phyloP scores from a whole-genome alignment of 1,140 invertebrate genomes.

The Aphidius ervi region DNA sequence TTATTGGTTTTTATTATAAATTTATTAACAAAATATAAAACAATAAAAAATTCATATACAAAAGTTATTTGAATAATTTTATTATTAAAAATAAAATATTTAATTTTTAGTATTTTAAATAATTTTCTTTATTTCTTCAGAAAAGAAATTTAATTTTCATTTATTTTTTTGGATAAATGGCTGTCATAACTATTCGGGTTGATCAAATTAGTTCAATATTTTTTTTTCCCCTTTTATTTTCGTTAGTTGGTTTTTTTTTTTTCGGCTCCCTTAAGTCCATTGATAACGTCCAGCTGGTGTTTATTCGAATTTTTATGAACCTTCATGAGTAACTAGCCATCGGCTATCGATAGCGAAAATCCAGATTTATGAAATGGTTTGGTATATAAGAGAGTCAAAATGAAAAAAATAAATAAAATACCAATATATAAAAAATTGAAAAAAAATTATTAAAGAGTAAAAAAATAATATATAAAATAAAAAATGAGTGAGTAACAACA shows the following conservation, averaged over 20 bases:
- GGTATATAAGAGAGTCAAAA: background rate
- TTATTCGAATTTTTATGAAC: slow-evolving; percentile 26
- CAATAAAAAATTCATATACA: too few relatives aligned
- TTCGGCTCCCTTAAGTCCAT: background rate
- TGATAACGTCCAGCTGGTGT: slow-evolving; percentile 15
- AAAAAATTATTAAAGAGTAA: slow-evolving; percentile 26
- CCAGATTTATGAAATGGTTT: slow-evolving; percentile 35
- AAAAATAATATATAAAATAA: slow-evolving; percentile 17
- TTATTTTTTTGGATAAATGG: too few relatives aligned
- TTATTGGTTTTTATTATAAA: too few relatives aligned
- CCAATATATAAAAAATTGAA: slow-evolving; percentile 5
- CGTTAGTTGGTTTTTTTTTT: slow-evolving; percentile 17
- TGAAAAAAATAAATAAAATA: background rate
- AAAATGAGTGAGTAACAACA: too few relatives aligned
- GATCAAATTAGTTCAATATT: slow-evolving; percentile 12
- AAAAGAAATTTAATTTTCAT: too few relatives aligned
- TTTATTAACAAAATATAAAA: too few relatives aligned
- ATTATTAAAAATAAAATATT: too few relatives aligned
- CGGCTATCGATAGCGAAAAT: slow-evolving; percentile 38
- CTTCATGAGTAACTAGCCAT: slow-evolving; percentile 1
- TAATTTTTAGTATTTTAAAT: too few relatives aligned
- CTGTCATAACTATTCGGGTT: too few relatives aligned
- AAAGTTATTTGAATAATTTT: too few relatives aligned
- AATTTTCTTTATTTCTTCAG: too few relatives aligned
- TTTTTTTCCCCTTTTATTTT: slow-evolving; percentile 17